Evolutionary conservation across 2,888 invertebrate genomes (phyloP).

Genomic region (Drosophila borborema): DNA sequence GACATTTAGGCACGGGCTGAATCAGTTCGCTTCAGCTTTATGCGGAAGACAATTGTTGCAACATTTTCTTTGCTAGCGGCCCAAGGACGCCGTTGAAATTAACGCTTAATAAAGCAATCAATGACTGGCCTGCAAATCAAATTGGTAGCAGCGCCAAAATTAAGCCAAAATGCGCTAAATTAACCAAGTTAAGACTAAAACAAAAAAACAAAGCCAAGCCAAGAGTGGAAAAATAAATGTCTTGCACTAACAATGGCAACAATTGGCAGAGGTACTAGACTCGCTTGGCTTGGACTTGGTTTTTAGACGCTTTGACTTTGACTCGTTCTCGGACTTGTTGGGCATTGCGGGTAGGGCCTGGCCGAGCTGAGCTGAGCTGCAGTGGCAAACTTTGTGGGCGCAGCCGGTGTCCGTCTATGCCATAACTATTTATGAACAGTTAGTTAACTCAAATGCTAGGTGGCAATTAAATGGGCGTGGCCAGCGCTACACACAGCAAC

Average conservation of each 20-base stretch:
- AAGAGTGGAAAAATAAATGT: constrained; percentile 80
- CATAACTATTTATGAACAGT: constrained; percentile 82
- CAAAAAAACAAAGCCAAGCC: constrained; percentile 40
- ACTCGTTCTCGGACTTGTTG: constrained; percentile 49
- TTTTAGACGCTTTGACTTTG: constrained; percentile 32
- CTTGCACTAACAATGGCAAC: constrained; percentile 73
- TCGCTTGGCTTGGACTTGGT: constrained; percentile 20
- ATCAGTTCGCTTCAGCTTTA: constrained; percentile 18
- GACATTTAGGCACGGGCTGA: constrained; percentile 34
- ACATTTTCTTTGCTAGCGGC: constrained; percentile 24
- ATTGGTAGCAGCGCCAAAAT: constrained; percentile 69
- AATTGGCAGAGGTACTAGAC: constrained; percentile 16
- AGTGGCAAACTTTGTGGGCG: constrained; percentile 77
- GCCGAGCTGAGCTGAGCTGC: constrained; percentile 18
- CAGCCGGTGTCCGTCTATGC: constrained; percentile 78
- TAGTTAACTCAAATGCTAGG: constrained; percentile 80
- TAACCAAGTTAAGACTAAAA: constrained; percentile 63
- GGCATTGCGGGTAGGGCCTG: constrained; percentile 32
- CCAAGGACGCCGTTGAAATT: constrained; percentile 73
- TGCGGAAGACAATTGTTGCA: constrained; percentile 63
- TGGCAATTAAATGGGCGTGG: constrained; percentile 81
- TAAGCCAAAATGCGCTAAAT: constrained; percentile 77
- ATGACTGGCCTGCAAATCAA: constrained; percentile 73
- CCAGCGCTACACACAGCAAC: constrained; percentile 24
- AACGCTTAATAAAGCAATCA: constrained; percentile 81